Evolutionary conservation across 2,113 vertebrate species (phyloP).

Genomic region (Pimephales promelas): DNA sequence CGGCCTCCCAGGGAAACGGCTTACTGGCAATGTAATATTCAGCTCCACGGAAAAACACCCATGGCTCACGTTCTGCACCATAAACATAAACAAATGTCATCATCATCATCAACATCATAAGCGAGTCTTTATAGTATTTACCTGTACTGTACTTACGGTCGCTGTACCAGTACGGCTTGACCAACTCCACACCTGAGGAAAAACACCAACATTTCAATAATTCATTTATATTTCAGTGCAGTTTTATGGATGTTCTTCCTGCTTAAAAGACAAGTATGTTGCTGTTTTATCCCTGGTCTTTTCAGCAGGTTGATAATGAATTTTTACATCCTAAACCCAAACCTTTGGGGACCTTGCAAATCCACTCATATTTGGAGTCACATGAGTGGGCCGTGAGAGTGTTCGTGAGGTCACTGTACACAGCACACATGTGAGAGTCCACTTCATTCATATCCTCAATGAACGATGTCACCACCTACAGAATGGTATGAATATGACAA

Average conservation of each 20-base stretch:
- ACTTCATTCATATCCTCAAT: conserved; percentile 82
- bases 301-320: background rate
- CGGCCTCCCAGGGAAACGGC: conserved; percentile 76
- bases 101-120: background rate
- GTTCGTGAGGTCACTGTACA: conserved; percentile 79
- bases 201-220: conserved; percentile 12
- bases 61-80: conserved; percentile 81
- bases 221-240: background rate
- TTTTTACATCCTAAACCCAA: conserved; percentile 11
- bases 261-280: background rate
- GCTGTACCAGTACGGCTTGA: conserved; percentile 85
- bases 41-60: conserved; percentile 80
- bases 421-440: conserved; percentile 82
- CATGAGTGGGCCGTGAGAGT: conserved; percentile 80
- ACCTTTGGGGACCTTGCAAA: conserved; percentile 93
- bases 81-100: background rate
- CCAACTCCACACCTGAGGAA: conserved; percentile 82
- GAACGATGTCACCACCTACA: conserved; percentile 87
- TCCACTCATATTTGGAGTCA: conserved; percentile 86
- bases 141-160: conserved; percentile 79
- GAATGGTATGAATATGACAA: background rate
- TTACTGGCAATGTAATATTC: conserved; percentile 78
- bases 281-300: background rate
- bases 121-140: background rate
- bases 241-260: background rate